Base-by-base conservation (phyloP, 1,140 invertebrate genomes). In the Hestina assimilis region DNA sequence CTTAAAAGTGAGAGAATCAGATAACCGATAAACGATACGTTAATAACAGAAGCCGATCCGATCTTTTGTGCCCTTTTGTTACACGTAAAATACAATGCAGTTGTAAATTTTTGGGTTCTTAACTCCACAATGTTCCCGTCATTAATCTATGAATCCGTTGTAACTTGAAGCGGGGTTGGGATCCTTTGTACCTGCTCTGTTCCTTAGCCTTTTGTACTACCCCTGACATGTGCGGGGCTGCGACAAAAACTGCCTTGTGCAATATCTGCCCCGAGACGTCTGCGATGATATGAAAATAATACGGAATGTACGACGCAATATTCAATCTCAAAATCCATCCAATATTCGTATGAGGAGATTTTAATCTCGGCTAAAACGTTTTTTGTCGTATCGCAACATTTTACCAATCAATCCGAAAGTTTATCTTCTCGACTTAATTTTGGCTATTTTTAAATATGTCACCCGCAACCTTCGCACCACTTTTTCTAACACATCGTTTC, bases 21-120 rank as follows among this genome's bases (percentile, higher is more conserved):
- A 46, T 60, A 67, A 70, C 54, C 69, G 72, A 76, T 84, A 77
- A 80, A 72, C 70, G 80, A 86, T 83, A 84, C 82, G 79, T 79
- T 80, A 82, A 83, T 86, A 86, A 78, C 81, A 81, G 83, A 75
- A 87, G 83, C 79, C 63, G 79, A 83, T 86, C 68, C 68, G 70
- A 76, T 79, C 80, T 78, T 70, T 87, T 87, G 82, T 85, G 60
- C 65, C 52, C 73, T 74, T 75, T 87, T 85, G 79, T 85, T 76
- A 61, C 35, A 59, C 12, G 40, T 42, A 45, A 28, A 66, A 68
- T 46, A 85, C 84, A 87, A 87, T 84, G 74, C 76, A 82, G 78
- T 87, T 84, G 81, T 86, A 83, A 85, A 83, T 83, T 86, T 83
- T 85, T 86, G 81, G 79, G 80, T 83, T 85, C 84, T 87, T 81